phyloP scores from a whole-genome alignment of 1,140 invertebrate species.

The Latrodectus geometricus region DNA sequence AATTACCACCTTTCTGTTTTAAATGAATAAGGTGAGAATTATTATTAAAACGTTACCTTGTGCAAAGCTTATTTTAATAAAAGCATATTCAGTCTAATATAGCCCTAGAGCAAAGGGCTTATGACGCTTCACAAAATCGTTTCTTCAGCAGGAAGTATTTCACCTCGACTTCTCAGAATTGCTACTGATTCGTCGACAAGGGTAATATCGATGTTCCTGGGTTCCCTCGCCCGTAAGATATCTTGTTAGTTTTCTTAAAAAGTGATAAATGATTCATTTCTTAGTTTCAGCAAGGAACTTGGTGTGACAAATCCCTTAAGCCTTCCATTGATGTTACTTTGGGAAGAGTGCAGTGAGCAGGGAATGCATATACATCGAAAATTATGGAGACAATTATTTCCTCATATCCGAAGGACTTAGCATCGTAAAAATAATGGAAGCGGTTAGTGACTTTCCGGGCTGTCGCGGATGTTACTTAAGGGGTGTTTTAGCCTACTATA shows the following conservation, averaged over 20 bases:
- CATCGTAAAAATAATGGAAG: not conserved
- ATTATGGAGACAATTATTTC: not conserved
- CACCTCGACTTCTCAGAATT: not conserved
- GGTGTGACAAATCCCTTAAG: not conserved
- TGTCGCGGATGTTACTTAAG: too few relatives aligned
- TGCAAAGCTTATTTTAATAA: too few relatives aligned
- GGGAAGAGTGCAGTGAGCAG: not conserved
- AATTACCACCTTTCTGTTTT: too few relatives aligned
- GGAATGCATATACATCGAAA: not conserved
- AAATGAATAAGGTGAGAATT: too few relatives aligned
- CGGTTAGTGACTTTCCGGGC: too few relatives aligned
- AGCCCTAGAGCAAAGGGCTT: not conserved
- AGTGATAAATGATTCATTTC: conserved; percentile 2
- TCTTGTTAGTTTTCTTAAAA: not conserved
- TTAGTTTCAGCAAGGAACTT: not conserved
- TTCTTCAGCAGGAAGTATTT: not conserved
- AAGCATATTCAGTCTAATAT: too few relatives aligned
- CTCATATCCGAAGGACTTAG: not conserved
- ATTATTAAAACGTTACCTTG: too few relatives aligned
- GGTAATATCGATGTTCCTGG: not conserved
- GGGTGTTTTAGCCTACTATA: too few relatives aligned
- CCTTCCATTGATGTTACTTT: not conserved
- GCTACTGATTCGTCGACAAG: not conserved
- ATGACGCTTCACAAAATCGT: not conserved
- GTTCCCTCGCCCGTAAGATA: not conserved